Evolutionary conservation across 2,888 invertebrate genomes (phyloP), one percentile per base, ranked within the genome.

Genomic region (Laspeyria flexula): DNA sequence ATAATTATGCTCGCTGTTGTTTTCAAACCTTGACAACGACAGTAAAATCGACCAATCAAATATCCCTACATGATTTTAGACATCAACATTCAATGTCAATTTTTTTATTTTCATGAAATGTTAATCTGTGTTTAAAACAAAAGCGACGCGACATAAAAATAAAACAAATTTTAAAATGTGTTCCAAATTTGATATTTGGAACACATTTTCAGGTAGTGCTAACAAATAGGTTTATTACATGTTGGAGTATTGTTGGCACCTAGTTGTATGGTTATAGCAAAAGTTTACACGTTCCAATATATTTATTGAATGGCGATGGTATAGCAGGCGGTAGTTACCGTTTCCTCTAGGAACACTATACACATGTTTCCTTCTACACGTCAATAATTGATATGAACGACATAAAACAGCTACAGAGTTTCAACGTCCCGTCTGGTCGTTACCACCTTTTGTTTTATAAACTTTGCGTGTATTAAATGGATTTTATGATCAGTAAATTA

Each of bases 391-490:
- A 71, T 65, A 62, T 31, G 43, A 49, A 53, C 59, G 43, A 65
- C 60, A 62, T 54, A 58, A 66, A 63, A 69, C 62, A 61, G 60
- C 60, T 57, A 45, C 44, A 29, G 57, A 69, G 58, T 63, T 59
- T 55, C 56, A 49, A 59, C 43, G 40, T 65, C 43, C 38, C 34
- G 44, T 50, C 49, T 54, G 41, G 49, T 34, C 56, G 52, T 70
- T 66, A 46, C 56, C 57, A 58, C 47, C 52, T 65, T 55, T 64
- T 69, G 67, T 72, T 71, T 71, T 59, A 51, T 62, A 62, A 66
- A 61, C 61, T 62, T 65, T 56, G 60, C 49, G 51, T 55, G 60
- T 48, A 48, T 30, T 45, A 55, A 70, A 64, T 66, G 52, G 51
- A 44, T 49, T 53, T 52, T 48, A 56, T 40, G 51, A 37, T 56